Evolutionary conservation across 2,113 vertebrate species (phyloP).

Genomic region (Sylvia atricapilla): DNA sequence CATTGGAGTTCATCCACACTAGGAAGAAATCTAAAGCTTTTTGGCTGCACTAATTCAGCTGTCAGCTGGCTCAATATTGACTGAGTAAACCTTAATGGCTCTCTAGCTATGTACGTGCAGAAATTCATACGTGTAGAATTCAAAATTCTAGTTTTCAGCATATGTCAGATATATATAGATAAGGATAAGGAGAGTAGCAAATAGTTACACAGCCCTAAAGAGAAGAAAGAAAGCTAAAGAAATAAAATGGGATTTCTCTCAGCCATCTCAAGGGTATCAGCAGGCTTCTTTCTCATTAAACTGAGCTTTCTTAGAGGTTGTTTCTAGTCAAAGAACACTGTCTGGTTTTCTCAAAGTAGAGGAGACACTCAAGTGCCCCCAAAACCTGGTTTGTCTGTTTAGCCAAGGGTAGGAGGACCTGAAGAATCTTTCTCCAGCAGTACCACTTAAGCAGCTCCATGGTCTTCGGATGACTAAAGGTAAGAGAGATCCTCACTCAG

Average conservation of each 20-base stretch:
- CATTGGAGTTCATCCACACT: background rate
- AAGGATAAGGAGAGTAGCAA: background rate
- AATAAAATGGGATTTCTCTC: background rate
- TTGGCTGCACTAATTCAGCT: background rate
- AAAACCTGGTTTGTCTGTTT: background rate
- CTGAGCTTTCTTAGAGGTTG: background rate
- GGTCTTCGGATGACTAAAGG: background rate
- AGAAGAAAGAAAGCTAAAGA: background rate
- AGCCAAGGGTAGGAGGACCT: background rate
- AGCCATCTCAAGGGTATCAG: background rate
- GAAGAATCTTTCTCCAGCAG: background rate
- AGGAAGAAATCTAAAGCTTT: background rate
- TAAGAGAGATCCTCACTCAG: background rate
- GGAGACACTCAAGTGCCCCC: background rate
- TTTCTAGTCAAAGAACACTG: background rate
- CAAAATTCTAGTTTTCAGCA: background rate
- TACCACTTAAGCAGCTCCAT: background rate
- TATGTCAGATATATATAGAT: background rate
- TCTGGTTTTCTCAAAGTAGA: background rate
- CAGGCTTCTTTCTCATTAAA: background rate
- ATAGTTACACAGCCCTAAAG: background rate
- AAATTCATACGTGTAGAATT: too few species aligned
- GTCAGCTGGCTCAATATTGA: background rate
- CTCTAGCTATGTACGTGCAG: background rate
- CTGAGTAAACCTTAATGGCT: background rate